phyloP scores from a whole-genome alignment of 2,888 invertebrate genomes.

The Microplitis manilae region DNA sequence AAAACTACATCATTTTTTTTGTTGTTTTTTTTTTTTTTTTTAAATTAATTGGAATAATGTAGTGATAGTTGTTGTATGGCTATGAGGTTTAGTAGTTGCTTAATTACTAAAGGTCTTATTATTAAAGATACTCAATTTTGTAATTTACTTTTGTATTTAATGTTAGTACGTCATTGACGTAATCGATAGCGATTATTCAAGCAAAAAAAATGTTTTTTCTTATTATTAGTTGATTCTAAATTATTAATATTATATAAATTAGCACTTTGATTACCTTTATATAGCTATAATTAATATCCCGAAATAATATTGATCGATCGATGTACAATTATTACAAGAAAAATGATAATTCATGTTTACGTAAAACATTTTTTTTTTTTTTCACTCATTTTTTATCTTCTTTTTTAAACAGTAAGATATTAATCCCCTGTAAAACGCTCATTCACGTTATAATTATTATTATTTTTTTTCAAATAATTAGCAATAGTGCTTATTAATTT shows the following conservation, averaged over 20 bases:
- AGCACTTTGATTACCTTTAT: too few relatives aligned
- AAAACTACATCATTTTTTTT: not conserved
- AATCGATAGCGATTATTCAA: too few relatives aligned
- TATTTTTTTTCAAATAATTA: constrained; percentile 10
- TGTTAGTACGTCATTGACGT: not conserved
- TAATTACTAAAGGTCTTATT: not conserved
- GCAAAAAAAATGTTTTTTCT: too few relatives aligned
- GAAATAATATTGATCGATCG: too few relatives aligned
- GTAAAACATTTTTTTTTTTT: too few relatives aligned
- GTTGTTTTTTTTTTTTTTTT: not conserved
- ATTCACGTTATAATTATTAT: constrained; percentile 6
- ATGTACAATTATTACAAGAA: too few relatives aligned
- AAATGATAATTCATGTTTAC: too few relatives aligned
- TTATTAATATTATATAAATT: too few relatives aligned
- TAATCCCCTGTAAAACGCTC: not conserved
- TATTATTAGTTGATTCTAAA: too few relatives aligned
- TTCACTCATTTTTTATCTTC: too few relatives aligned
- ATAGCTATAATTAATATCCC: too few relatives aligned
- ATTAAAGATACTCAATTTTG: not conserved
- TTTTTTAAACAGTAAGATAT: not conserved
- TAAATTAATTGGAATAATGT: not conserved
- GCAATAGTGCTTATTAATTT: constrained; percentile 14
- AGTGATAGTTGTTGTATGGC: not conserved
- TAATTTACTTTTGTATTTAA: not conserved
- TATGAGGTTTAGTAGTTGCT: constrained; percentile 24